Conservation (phyloP, 2,113 vertebrate species). For the Heloderma charlesbogerti region DNA sequence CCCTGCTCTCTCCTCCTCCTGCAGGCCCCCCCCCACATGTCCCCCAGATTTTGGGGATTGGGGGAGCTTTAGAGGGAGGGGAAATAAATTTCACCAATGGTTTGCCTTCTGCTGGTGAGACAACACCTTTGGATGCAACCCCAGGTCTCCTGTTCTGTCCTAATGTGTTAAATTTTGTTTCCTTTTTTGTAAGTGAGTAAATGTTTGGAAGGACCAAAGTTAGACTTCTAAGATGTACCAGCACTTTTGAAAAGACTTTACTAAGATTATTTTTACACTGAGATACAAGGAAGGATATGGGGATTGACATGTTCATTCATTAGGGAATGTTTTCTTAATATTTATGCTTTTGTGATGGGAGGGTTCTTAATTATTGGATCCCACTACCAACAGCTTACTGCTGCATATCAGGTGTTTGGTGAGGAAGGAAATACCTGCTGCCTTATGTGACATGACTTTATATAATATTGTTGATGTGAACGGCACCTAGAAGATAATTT, state of each 20-base stretch:
- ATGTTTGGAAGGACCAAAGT: background rate
- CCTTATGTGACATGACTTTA: background rate
- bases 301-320: background rate
- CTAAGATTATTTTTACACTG: no score
- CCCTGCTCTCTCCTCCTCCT: no score
- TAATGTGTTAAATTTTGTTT: conserved; percentile 12
- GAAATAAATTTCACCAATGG: no score
- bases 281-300: background rate
- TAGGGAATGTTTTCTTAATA: conserved; percentile 31
- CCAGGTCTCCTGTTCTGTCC: background rate
- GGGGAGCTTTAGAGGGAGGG: no score
- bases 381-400: background rate
- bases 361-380: no score
- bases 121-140: no score
- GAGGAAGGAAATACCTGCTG: background rate
- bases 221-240: background rate
- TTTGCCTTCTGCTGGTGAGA: no score
- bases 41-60: no score
- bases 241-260: background rate
- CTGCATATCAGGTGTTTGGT: background rate
- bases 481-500: background rate
- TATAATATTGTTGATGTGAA: background rate
- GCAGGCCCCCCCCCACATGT: no score
- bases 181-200: background rate
- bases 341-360: conserved; percentile 26